Conservation (phyloP, 2,113 vertebrate genomes). For the Oceanites oceanicus region DNA sequence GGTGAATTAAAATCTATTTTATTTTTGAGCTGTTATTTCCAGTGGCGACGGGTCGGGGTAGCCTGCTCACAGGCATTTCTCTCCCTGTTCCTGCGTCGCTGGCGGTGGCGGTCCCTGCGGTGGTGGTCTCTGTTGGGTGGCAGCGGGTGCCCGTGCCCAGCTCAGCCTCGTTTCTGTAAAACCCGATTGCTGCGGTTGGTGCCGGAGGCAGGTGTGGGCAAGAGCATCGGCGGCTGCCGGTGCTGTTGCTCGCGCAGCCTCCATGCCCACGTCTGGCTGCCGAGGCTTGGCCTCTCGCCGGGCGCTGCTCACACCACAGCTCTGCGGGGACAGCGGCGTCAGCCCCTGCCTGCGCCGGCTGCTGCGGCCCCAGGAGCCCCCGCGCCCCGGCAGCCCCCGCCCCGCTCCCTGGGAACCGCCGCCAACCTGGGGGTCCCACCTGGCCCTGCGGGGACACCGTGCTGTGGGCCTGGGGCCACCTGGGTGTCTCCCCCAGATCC, state of each 20-base stretch:
- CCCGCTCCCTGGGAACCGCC: rapidly evolving
- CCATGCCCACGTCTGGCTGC: rapidly evolving
- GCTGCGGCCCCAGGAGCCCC: rapidly evolving
- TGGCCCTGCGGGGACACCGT: rapidly evolving
- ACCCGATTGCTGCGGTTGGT: rapidly evolving
- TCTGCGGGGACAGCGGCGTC: background rate
- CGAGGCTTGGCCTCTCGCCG: rapidly evolving
- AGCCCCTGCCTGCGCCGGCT: background rate
- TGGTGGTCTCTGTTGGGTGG: background rate
- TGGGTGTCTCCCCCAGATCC: background rate
- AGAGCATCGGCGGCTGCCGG: rapidly evolving
- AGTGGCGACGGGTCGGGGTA: rapidly evolving
- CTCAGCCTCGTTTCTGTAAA: background rate
- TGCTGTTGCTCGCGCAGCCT: background rate
- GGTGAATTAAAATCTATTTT: rapidly evolving
- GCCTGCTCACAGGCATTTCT: rapidly evolving
- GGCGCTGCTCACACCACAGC: rapidly evolving
- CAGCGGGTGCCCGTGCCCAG: background rate
- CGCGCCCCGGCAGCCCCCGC: rapidly evolving
- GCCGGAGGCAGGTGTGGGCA: background rate
- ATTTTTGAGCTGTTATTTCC: background rate
- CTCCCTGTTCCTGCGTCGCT: rapidly evolving
- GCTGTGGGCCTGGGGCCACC: background rate
- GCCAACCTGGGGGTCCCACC: rapidly evolving
- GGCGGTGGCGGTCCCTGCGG: background rate